A percentile compares a stretch with the other conserved stretches of the same genome.
These are phyloP conservation scores for Cairina moschata DNA, from an alignment of 2,113 vertebrate genomes.

Conservation along the genomic window DNA sequence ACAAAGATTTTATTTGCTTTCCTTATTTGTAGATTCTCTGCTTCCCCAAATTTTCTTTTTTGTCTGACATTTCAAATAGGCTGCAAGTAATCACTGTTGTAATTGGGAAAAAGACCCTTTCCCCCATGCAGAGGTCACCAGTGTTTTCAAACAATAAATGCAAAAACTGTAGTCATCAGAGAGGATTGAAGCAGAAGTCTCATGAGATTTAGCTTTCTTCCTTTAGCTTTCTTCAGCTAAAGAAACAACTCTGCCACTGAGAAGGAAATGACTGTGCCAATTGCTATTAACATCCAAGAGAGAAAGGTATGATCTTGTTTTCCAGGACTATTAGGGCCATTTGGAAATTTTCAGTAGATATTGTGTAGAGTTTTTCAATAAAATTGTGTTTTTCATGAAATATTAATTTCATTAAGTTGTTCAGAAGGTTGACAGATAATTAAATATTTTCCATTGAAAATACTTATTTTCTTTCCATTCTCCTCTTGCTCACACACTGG, in stretches of 20 bases:
- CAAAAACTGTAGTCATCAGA: neutral
- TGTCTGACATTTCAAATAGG: neutral
- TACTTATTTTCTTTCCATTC: neutral
- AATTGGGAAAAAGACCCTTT: neutral
- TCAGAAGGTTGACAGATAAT: neutral
- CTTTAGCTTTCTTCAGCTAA: neutral
- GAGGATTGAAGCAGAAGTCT: neutral
- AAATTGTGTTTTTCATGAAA: neutral
- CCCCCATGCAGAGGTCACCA: neutral
- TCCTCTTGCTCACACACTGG: neutral
- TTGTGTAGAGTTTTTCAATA: accelerated
- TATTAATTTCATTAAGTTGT: neutral
- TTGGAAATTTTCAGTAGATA: neutral
- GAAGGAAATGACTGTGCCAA: neutral
- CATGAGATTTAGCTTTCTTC: too few species aligned
- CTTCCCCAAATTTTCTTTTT: neutral
- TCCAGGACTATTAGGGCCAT: neutral
- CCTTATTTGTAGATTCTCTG: neutral
- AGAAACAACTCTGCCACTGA: neutral
- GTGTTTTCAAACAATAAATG: neutral
- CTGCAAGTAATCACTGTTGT: neutral
- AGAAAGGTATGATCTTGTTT: neutral
- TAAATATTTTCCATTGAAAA: neutral
- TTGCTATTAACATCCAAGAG: neutral
- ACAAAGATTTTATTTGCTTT: neutral